Conservation (phyloP, 2,113 vertebrate genomes). For the Esox niger region DNA sequence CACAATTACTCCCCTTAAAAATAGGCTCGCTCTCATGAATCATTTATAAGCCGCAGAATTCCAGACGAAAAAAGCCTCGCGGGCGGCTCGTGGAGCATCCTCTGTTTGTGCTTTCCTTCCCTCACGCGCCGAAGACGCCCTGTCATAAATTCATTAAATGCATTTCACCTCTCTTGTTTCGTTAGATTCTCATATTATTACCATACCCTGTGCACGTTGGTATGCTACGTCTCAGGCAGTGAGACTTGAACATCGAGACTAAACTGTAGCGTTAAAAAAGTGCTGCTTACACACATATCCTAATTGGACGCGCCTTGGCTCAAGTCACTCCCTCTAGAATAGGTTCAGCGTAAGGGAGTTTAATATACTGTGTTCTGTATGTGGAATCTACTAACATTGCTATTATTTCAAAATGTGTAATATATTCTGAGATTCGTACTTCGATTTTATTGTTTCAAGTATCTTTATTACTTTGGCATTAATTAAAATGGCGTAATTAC, state of each 20-base stretch:
- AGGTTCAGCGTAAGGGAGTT: slow-evolving; percentile 45
- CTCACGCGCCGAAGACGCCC: slow-evolving; percentile 33
- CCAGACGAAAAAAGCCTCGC: slow-evolving; percentile 49
- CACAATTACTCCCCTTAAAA: slow-evolving; percentile 60
- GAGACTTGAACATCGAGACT: slow-evolving; percentile 49
- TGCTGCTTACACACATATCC: slow-evolving; percentile 65
- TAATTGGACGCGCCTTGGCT: slow-evolving; percentile 66
- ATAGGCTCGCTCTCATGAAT: slow-evolving; percentile 59
- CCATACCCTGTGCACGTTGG: slow-evolving; percentile 1
- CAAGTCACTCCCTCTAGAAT: slow-evolving; percentile 71
- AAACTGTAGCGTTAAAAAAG: slow-evolving; percentile 61
- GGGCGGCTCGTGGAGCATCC: slow-evolving; percentile 57
- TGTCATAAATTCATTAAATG: neutral
- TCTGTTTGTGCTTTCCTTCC: slow-evolving; percentile 35
- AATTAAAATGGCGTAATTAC: neutral
- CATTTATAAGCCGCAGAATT: slow-evolving; percentile 59
- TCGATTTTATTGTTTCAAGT: neutral
- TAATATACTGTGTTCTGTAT: too few relatives aligned
- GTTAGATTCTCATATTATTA: slow-evolving; percentile 20
- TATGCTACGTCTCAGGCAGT: slow-evolving; percentile 16
- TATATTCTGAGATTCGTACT: neutral
- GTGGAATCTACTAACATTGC: slow-evolving; percentile 12
- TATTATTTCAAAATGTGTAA: neutral
- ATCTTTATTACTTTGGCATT: neutral
- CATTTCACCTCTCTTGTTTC: slow-evolving; percentile 8